Evolutionary conservation across 2,797 vertebrate species (phyloP).

Genomic region (Gymnocypris eckloni): DNA sequence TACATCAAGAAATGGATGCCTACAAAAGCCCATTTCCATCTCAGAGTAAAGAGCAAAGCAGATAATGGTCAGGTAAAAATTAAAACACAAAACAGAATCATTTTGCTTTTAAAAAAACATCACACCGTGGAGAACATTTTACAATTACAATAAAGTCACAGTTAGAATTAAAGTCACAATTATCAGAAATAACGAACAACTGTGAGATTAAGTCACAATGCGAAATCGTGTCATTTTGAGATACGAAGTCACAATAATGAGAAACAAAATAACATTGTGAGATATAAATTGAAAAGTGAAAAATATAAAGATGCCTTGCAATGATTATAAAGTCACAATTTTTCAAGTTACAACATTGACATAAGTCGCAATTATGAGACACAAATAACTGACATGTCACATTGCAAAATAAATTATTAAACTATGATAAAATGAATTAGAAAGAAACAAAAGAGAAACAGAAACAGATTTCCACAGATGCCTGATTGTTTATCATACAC

Average conservation of each 20-base stretch:
- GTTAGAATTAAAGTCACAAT: neutral
- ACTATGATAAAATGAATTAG: neutral
- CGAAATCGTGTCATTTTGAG: neutral
- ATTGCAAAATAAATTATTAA: neutral
- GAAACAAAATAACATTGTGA: neutral
- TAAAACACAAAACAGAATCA: neutral
- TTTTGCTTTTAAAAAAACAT: neutral
- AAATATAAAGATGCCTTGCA: neutral
- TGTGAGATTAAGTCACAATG: neutral
- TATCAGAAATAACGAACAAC: neutral
- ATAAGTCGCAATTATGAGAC: neutral
- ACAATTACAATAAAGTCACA: neutral
- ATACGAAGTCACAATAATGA: neutral
- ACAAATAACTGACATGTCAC: neutral
- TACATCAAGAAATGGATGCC: constrained; percentile 14
- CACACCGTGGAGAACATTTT: neutral
- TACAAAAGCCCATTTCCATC: neutral
- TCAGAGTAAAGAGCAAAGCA: neutral
- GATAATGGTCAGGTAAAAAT: neutral
- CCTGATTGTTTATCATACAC: neutral
- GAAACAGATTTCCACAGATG: neutral
- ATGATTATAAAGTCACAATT: neutral
- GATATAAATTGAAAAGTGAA: neutral
- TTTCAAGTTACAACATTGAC: neutral
- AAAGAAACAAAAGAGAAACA: neutral